Evolutionary conservation across 2,797 vertebrate genomes (phyloP), one percentile per base, ranked within the genome.

Genomic region (Myiotriccus ornatus): DNA sequence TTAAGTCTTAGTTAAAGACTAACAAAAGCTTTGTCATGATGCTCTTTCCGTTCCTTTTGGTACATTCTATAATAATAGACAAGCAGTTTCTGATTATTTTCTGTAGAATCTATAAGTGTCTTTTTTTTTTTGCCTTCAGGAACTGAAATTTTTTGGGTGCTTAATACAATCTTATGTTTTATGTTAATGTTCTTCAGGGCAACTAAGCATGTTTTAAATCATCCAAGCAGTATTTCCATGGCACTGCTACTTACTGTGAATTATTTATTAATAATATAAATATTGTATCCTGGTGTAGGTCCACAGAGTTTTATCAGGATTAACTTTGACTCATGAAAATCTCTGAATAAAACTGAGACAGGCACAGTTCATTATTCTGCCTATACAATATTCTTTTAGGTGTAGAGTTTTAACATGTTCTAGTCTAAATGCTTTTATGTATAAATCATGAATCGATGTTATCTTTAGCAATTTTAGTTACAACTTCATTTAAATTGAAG

Each of bases 181-280:
- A 76, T 73, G 63, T 73, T 92, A 90, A 60, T 4, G 0, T 63
- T 89, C 69, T 91, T 85, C 79, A 69, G 3, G 56, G 24, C 71
- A 93, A 62, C 56, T 85, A 89, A 87, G 78, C 57, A 63, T 17
- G 21, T 87, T 89, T 85, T 90, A 89, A 96, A 81, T 95, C 7
- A 91, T 69, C 79, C 77, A 23, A 89, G 62, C 10, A 84, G 62
- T 71, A 68, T 78, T 93, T 89, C 73, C 79, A 76, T 63, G 86
- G 34, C 3, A 1, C 23, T 76, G 34, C 56, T 93, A 76, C 65
- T 89, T 84, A 88, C 28, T 73, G 69, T 86, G 88, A 91, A 88
- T 94, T 93, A 91, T 96, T 95, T 90, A 88, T 94, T 90, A 91
- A 81, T 71, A 81, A 84, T 62, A 84, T 83, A 77, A 83, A 87